Evolutionary conservation across 2,797 vertebrate genomes (phyloP).

Genomic region (Leuciscus waleckii): DNA sequence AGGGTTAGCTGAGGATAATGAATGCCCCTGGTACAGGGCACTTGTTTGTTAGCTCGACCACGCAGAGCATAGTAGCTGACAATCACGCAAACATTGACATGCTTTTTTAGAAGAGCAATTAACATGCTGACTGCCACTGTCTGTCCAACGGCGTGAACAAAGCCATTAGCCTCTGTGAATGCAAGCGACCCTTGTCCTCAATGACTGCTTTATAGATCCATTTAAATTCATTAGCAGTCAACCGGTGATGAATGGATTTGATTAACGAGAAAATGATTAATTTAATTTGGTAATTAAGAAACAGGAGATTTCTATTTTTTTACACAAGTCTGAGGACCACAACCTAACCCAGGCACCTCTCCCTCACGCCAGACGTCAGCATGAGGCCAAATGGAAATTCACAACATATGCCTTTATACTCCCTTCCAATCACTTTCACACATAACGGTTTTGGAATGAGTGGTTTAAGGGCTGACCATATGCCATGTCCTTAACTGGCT

Average conservation of each 20-base stretch:
- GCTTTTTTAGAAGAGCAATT: constrained; percentile 65
- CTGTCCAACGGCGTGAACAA: constrained; percentile 60
- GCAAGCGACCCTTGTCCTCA: constrained; percentile 58
- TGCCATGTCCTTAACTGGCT: constrained; percentile 29
- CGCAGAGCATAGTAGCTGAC: constrained; percentile 44
- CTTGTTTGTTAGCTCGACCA: constrained; percentile 47
- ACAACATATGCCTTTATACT: constrained; percentile 52
- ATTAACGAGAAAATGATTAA: constrained; percentile 68
- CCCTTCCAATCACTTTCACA: constrained; percentile 45
- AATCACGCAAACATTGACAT: constrained; percentile 50
- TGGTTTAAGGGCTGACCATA: constrained; percentile 17
- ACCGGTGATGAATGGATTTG: constrained; percentile 67
- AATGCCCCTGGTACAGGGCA: background rate
- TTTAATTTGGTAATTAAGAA: constrained; percentile 70
- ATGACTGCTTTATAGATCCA: constrained; percentile 64
- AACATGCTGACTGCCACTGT: constrained; percentile 58
- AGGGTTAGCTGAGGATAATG: constrained; percentile 12
- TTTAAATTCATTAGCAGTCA: constrained; percentile 69
- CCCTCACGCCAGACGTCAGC: constrained; percentile 23
- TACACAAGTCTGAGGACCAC: constrained; percentile 56
- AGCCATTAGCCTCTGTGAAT: constrained; percentile 63
- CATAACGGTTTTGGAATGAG: constrained; percentile 20
- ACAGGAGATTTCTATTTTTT: constrained; percentile 48
- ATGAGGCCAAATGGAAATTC: constrained; percentile 38
- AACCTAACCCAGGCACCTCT: constrained; percentile 45